Conservation (phyloP, 1,140 invertebrate species). For the Ruditapes philippinarum region DNA sequence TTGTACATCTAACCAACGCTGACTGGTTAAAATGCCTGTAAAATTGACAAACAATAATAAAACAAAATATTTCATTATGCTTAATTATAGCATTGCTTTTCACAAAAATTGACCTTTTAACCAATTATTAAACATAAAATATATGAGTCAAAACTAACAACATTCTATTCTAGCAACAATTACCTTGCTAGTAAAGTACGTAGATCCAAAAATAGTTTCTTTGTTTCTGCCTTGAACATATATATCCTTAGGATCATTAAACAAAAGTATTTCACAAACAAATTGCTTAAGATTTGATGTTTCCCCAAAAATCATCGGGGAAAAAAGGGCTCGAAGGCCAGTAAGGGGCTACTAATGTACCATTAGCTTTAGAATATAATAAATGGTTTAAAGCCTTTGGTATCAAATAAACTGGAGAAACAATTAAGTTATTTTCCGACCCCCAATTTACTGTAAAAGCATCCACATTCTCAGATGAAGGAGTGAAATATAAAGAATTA, state of each 20-base stretch:
- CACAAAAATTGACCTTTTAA: no score
- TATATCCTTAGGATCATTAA: background rate
- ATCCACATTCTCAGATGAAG: background rate
- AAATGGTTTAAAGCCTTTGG: conserved; percentile 1
- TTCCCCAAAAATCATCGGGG: conserved; percentile 20
- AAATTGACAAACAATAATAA: background rate
- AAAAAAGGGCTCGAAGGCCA: conserved; percentile 13
- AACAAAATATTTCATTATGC: no score
- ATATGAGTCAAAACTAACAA: background rate
- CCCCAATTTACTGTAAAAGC: conserved; percentile 23
- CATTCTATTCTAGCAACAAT: background rate
- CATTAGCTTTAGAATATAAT: background rate
- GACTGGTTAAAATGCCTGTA: background rate
- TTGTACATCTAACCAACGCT: background rate
- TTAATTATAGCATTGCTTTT: no score
- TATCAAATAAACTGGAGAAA: conserved; percentile 25
- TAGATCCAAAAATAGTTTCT: background rate
- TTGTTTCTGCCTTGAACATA: conserved; percentile 11
- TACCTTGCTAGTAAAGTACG: background rate
- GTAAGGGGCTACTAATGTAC: background rate
- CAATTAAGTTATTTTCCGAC: background rate
- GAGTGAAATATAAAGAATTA: background rate
- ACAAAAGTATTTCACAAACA: background rate
- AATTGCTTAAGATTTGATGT: background rate
- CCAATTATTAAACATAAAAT: background rate